These are phyloP conservation scores for Dorcus hopei DNA, from an alignment of 2,888 invertebrate genomes.

Conservation along the genomic window DNA sequence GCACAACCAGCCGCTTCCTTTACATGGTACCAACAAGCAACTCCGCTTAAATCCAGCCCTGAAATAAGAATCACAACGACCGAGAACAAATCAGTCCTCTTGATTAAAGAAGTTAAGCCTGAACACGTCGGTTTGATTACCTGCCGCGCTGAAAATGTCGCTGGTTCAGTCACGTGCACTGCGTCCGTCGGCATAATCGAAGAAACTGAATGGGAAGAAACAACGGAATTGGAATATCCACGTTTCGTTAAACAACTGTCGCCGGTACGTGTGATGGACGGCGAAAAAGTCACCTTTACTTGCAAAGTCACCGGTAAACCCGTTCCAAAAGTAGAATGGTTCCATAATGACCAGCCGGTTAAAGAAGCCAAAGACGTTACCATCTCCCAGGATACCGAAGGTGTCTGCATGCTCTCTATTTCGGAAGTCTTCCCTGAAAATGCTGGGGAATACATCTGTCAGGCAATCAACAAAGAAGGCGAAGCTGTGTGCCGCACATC, in stretches of 20 bases:
- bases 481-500: conserved; percentile 73
- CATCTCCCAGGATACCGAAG: conserved; percentile 72
- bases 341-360: conserved; percentile 67
- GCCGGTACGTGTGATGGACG: conserved; percentile 82
- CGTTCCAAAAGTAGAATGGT: conserved; percentile 78
- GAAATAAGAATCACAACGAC: conserved; percentile 70
- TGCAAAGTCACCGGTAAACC: conserved; percentile 77
- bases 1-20: conserved; percentile 79
- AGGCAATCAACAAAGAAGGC: conserved; percentile 79
- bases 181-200: conserved; percentile 67
- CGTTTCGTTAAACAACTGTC: conserved; percentile 71
- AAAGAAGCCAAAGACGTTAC: conserved; percentile 74
- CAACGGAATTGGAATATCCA: conserved; percentile 66
- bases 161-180: conserved; percentile 84
- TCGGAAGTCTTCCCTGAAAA: conserved; percentile 89
- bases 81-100: conserved; percentile 75
- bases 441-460: conserved; percentile 81
- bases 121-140: conserved; percentile 75
- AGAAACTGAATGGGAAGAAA: conserved; percentile 56
- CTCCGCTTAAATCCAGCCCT: conserved; percentile 66
- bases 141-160: conserved; percentile 86
- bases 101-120: conserved; percentile 68
- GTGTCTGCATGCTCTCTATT: conserved; percentile 75
- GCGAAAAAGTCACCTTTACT: conserved; percentile 73
- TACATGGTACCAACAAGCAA: conserved; percentile 80